phyloP scores from a whole-genome alignment of 1,140 invertebrate genomes.

The Caenorhabditis latens region DNA sequence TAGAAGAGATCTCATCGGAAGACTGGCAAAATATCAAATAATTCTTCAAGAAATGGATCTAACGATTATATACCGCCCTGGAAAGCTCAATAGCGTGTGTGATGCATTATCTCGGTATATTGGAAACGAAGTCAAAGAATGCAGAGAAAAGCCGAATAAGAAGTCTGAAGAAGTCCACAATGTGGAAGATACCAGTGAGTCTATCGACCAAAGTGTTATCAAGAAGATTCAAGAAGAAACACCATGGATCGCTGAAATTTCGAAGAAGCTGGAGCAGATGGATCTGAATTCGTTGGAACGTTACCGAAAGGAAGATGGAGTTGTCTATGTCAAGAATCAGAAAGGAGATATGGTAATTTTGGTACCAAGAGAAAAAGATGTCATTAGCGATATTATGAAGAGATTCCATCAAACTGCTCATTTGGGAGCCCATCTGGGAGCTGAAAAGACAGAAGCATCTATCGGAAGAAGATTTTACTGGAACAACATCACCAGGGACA shows the following conservation, averaged over 20 bases:
- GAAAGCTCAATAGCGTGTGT: background rate
- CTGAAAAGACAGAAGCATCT: background rate
- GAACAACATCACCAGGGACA: background rate
- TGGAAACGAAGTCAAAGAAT: slow-evolving; percentile 11
- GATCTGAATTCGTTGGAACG: background rate
- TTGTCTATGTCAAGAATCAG: slow-evolving; percentile 8
- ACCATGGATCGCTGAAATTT: slow-evolving; percentile 24
- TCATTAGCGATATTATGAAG: background rate
- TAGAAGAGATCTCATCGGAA: slow-evolving; percentile 39
- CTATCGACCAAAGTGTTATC: background rate
- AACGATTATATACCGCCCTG: slow-evolving; percentile 42
- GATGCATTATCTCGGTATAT: slow-evolving; percentile 47
- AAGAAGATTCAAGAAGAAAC: background rate
- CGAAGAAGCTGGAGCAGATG: background rate
- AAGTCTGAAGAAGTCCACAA: background rate
- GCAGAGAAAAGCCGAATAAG: background rate
- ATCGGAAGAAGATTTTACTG: slow-evolving; percentile 34
- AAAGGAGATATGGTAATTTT: background rate
- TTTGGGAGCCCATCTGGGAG: slow-evolving; percentile 35
- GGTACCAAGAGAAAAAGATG: background rate
- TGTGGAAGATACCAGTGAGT: background rate
- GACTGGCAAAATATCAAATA: slow-evolving; percentile 54
- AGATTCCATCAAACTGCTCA: background rate
- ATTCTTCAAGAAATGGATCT: slow-evolving; percentile 42
- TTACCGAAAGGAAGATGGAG: background rate